Base-by-base conservation (phyloP, 2,888 invertebrate species). In the Drosophila ezoana region DNA sequence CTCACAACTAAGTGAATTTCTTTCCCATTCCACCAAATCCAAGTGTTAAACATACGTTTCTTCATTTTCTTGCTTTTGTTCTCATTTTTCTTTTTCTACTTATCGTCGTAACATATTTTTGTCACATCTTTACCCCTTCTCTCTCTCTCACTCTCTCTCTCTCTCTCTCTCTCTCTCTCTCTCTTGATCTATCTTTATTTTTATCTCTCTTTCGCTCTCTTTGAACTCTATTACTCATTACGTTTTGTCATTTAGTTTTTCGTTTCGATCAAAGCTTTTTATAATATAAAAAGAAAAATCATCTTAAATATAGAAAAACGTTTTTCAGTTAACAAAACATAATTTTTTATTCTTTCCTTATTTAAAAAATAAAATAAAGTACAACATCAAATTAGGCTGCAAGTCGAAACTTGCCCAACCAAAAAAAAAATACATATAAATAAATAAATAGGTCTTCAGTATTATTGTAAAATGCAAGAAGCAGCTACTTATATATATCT, bases 381-480 rank as follows among this genome's bases (percentile, higher is more conserved):
- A 56, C 20, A 47, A 56, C 38, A 54, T 60, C 45, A 56, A 60
- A 59, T 72, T 51, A 58, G 72, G 59, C 37, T 56, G 54, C 74
- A 62, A 69, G 76, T 59, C 48, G 45, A 69, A 43, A 53, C 73
- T 78, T 76, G 74, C 53, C 20, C 52, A 48, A 72, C 62, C 37
- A 69, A 73, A 41, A 64, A 63, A 33, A 53, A 71, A 13, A 61
- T 75, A 28, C 8, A 8, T 2, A 28, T 35, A 71, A 48, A 64
- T 59, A 28, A 54, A 54, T 57, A 63, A 65, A 54, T 67, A 79
- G 79, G 76, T 66, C 91, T 90, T 83, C 91, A 87, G 92, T 93
- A 93, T 59, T 59, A 57, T 56, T 60, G 64, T 70, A 57, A 79
- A 73, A 80, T 61, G 52, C 61, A 59, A 69, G 63, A 78, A 77